Evolutionary conservation across 2,113 vertebrate genomes (phyloP), one percentile per base, ranked within the genome.

Genomic region (Dicerorhinus sumatrensis): DNA sequence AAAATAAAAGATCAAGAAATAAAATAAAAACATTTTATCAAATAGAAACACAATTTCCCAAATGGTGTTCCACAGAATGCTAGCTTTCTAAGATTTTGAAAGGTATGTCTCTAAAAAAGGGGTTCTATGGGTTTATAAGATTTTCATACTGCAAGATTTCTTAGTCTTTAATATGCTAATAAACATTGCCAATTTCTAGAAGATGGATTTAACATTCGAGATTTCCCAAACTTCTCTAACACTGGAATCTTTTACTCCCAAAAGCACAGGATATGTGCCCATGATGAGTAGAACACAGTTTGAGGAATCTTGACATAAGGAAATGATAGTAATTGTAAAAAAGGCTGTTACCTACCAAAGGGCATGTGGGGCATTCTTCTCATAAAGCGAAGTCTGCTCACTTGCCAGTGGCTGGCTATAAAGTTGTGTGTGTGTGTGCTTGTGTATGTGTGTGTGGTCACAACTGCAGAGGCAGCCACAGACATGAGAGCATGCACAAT

Each of bases 241-340:
- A 21, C 72, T 88, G 25, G 56, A 88, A 65, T 0, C 3, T 39
- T 96, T 89, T 76, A 58, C 27, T 96, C 27, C 46, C 83, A 56
- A 63, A 92, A 86, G 58, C 36, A 86, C 46, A 67, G 5, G 21
- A 4, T 56, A 8, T 54, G 6, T 80, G 29, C 27, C 29, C 20
- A 69, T 6, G 8, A 62, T n/a, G 60, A 91, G 31, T 69, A 42
- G 56, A 72, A 89, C 62, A 83, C 33, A 60, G 84, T 82, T 76
- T 58, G 42, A 69, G 67, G 82, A 92, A 89, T 76, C 84, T 67
- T 90, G 54, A 94, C 23, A 27, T 63, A 92, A 86, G 46, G 14
- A 33, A 69, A 48, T 63, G 25, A 87, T 9, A 58, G 23, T n/a
- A n/a, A 54, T 51, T 67, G 4, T 18, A 75, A 84, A 46, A 82